phyloP scores from a whole-genome alignment of 2,888 invertebrate genomes.

The Nineta flava region DNA sequence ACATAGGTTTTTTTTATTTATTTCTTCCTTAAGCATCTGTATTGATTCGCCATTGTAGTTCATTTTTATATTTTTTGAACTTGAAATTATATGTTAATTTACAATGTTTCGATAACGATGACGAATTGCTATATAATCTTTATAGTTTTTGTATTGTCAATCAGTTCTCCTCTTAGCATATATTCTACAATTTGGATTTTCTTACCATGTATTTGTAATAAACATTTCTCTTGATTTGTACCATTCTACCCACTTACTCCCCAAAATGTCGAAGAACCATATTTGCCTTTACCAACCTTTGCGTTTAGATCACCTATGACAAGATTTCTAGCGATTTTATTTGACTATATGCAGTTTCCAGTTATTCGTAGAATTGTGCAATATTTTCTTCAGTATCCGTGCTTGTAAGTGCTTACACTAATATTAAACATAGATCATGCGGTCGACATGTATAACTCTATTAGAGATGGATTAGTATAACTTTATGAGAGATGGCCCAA shows the following conservation, averaged over 20 bases:
- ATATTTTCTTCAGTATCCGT: neutral
- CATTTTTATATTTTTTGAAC: neutral
- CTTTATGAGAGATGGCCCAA: neutral
- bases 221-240: neutral
- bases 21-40: too few relatives aligned
- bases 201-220: slow-evolving; percentile 2
- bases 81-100: neutral
- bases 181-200: neutral
- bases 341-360: neutral
- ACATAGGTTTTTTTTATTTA: too few relatives aligned
- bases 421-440: neutral
- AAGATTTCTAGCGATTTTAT: neutral
- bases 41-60: neutral
- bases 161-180: slow-evolving; percentile 1
- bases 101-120: neutral
- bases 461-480: too few relatives aligned
- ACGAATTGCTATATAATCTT: slow-evolving; percentile 3
- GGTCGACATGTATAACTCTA: neutral
- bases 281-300: slow-evolving; percentile 3
- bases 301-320: slow-evolving; percentile 3
- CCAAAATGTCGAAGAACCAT: neutral
- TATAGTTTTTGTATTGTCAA: slow-evolving; percentile 1
- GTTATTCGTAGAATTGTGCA: neutral
- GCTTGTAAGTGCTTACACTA: neutral
- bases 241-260: slow-evolving; percentile 1